Conservation (phyloP, 2,888 invertebrate species). For the Oxyteleia sp. region DNA sequence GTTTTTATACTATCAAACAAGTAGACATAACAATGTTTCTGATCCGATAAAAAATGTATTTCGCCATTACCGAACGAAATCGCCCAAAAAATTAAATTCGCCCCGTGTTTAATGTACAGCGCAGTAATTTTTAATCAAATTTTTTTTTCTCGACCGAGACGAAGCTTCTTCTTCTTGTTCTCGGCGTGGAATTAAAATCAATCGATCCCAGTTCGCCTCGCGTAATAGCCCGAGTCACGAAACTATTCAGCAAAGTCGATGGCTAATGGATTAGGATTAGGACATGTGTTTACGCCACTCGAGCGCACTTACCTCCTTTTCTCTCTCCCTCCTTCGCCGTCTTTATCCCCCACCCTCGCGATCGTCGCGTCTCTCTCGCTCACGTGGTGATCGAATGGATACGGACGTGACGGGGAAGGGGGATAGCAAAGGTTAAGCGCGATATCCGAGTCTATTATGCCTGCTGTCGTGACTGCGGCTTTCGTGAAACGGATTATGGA, state of each 20-base stretch:
- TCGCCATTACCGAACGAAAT: background rate
- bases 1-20: background rate
- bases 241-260: slow-evolving; percentile 69
- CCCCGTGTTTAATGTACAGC: background rate
- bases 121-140: slow-evolving; percentile 51
- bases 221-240: slow-evolving; percentile 70
- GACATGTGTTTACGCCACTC: slow-evolving; percentile 71
- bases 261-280: slow-evolving; percentile 74
- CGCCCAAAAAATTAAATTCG: slow-evolving; percentile 7
- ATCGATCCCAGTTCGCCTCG: slow-evolving; percentile 58
- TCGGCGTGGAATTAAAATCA: slow-evolving; percentile 63
- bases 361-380: slow-evolving; percentile 18
- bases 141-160: slow-evolving; percentile 41
- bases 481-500: slow-evolving; percentile 65
- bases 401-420: slow-evolving; percentile 28
- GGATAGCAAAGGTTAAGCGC: slow-evolving; percentile 65
- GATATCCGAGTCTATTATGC: slow-evolving; percentile 58
- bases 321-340: slow-evolving; percentile 3
- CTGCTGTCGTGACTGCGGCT: slow-evolving; percentile 58
- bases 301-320: slow-evolving; percentile 27
- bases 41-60: slow-evolving; percentile 3
- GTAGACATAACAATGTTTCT: too few relatives aligned
- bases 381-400: slow-evolving; percentile 54
- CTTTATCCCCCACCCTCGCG: background rate
- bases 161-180: slow-evolving; percentile 28